Conservation (phyloP, 2,888 invertebrate genomes). For the Cerastoderma edule region DNA sequence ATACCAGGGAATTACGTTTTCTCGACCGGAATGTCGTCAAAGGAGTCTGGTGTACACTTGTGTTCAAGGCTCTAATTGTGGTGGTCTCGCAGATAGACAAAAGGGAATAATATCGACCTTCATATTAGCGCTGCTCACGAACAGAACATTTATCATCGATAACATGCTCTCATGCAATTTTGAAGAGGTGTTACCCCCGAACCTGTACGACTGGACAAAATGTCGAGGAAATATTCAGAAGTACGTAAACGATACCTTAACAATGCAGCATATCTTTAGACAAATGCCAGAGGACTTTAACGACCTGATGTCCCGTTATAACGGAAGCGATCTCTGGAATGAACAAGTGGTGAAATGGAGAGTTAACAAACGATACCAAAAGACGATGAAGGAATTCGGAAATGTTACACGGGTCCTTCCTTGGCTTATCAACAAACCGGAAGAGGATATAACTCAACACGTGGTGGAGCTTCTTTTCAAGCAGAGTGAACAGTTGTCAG, state of each 20-base stretch:
- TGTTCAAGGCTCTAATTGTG: slow-evolving; percentile 15
- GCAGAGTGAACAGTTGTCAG: not conserved
- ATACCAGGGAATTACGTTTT: not conserved
- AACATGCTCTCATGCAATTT: slow-evolving; percentile 32
- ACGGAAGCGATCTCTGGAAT: slow-evolving; percentile 4
- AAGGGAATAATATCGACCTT: slow-evolving; percentile 40
- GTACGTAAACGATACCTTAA: not conserved
- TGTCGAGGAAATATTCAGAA: slow-evolving; percentile 14
- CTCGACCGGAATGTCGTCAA: not conserved
- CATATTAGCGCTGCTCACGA: slow-evolving; percentile 30
- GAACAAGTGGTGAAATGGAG: not conserved
- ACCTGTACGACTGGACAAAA: slow-evolving; percentile 33
- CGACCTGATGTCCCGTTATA: not conserved
- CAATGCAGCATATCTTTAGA: not conserved
- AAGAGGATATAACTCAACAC: slow-evolving; percentile 8
- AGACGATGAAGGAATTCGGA: not conserved
- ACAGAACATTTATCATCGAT: slow-evolving; percentile 33
- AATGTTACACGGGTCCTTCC: not conserved
- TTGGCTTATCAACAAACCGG: slow-evolving; percentile 16
- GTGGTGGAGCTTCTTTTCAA: slow-evolving; percentile 28
- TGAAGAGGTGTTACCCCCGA: slow-evolving; percentile 13
- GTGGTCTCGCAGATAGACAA: slow-evolving; percentile 42
- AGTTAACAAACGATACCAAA: not conserved
- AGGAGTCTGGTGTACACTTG: slow-evolving; percentile 30
- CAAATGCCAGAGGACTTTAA: too few relatives aligned